phyloP scores from a whole-genome alignment of 2,888 invertebrate species.

The Troides helena region DNA sequence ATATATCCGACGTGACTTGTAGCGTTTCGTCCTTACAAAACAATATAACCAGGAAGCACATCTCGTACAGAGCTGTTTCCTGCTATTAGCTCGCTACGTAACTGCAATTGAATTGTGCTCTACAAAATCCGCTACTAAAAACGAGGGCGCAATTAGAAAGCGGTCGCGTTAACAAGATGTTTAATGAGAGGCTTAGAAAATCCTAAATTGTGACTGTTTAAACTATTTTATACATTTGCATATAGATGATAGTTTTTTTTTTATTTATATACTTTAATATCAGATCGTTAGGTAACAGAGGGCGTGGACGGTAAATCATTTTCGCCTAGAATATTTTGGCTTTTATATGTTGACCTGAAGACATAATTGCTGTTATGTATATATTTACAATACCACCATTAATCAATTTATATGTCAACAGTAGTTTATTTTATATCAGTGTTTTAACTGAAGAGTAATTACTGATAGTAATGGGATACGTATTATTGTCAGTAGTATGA shows the following conservation, averaged over 20 bases:
- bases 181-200: not conserved
- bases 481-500: not conserved
- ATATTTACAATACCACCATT: not conserved
- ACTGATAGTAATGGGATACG: not conserved
- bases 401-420: too few relatives aligned
- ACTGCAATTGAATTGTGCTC: constrained; percentile 1
- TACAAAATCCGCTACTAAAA: not conserved
- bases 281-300: too few relatives aligned
- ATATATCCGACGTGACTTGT: not conserved
- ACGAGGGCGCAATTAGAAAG: constrained; percentile 4
- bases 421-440: not conserved
- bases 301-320: too few relatives aligned
- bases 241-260: not conserved
- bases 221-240: not conserved
- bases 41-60: not conserved
- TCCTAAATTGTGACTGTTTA: not conserved
- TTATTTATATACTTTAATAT: too few relatives aligned
- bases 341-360: too few relatives aligned
- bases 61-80: not conserved
- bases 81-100: not conserved
- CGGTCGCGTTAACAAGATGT: not conserved
- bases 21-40: not conserved
- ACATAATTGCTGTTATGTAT: too few relatives aligned
- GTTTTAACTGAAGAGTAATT: not conserved
- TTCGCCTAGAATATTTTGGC: too few relatives aligned